phyloP scores from a whole-genome alignment of 2,888 invertebrate species.

The Pristionchus entomophagus region DNA sequence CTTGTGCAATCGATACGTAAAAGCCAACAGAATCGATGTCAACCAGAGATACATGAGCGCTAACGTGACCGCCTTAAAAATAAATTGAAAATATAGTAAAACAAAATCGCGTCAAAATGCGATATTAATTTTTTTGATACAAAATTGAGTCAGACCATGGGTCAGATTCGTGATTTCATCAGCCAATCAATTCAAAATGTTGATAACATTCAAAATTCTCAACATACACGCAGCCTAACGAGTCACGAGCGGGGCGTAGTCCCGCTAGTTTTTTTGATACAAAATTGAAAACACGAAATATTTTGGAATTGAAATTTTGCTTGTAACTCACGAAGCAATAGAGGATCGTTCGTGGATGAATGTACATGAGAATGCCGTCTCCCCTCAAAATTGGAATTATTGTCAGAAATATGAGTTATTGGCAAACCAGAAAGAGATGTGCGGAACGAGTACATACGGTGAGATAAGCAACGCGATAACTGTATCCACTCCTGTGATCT shows the following conservation, averaged over 20 bases:
- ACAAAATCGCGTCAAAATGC: too few relatives aligned
- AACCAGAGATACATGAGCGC: slow-evolving; percentile 7
- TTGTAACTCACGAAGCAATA: neutral
- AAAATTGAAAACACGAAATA: neutral
- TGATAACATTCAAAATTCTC: too few relatives aligned
- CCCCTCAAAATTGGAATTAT: neutral
- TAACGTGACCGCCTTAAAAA: neutral
- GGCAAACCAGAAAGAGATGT: neutral
- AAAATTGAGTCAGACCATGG: too few relatives aligned
- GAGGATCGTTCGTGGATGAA: neutral
- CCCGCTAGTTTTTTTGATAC: too few relatives aligned
- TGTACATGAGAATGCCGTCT: neutral
- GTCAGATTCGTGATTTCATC: too few relatives aligned
- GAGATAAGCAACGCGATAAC: neutral
- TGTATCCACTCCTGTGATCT: neutral
- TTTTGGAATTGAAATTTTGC: neutral
- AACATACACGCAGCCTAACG: too few relatives aligned
- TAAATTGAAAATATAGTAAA: too few relatives aligned
- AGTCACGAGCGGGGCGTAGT: too few relatives aligned
- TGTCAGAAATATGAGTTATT: neutral
- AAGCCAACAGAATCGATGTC: neutral
- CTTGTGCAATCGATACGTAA: neutral
- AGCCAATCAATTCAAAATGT: too few relatives aligned
- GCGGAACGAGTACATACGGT: neutral
- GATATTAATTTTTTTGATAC: too few relatives aligned